Conservation (phyloP, 2,888 invertebrate genomes). For the Eueremaeus valkanovi region DNA sequence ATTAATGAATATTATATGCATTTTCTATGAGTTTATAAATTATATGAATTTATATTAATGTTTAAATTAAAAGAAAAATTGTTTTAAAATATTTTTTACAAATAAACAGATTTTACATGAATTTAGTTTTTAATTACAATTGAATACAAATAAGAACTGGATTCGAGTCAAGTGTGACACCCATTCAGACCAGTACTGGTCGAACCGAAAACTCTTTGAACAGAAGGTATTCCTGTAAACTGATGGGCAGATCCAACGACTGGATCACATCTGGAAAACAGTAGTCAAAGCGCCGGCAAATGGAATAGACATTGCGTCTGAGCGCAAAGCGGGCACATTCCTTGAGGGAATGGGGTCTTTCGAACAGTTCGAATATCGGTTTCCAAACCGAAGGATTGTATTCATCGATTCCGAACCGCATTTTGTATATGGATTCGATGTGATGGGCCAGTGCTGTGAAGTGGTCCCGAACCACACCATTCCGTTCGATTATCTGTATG, state of each 20-base stretch:
- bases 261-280: constrained; percentile 4
- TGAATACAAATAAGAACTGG: not conserved
- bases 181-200: not conserved
- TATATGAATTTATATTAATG: too few species aligned
- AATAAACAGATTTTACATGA: too few species aligned
- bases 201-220: constrained; percentile 10
- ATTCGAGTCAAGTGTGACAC: too few species aligned
- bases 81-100: too few species aligned
- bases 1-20: too few species aligned
- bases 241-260: constrained; percentile 17
- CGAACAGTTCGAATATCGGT: constrained; percentile 7
- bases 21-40: too few species aligned
- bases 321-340: not conserved
- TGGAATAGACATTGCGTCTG: not conserved
- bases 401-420: constrained; percentile 25
- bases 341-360: constrained; percentile 14
- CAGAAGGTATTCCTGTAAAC: not conserved
- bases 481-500: not conserved
- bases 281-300: not conserved
- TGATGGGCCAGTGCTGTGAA: constrained; percentile 15
- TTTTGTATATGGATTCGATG: constrained; percentile 11
- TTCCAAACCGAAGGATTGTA: constrained; percentile 26
- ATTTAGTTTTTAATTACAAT: too few species aligned
- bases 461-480: constrained; percentile 7
- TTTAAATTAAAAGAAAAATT: too few species aligned